phyloP scores from a whole-genome alignment of 2,113 vertebrate genomes.

The Semicossyphus pulcher region DNA sequence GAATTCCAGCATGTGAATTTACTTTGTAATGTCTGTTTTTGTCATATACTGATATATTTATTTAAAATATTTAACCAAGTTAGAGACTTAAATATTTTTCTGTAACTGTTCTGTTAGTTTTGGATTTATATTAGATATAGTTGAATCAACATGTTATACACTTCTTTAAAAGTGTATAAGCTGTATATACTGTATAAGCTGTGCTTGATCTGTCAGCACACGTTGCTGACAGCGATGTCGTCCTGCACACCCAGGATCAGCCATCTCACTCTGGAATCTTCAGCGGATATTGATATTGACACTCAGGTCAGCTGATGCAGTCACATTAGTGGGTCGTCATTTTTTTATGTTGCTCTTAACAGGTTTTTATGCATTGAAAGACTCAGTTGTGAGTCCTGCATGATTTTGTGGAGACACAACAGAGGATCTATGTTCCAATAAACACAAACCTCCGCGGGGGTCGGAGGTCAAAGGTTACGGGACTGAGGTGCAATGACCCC shows the following conservation, averaged over 20 bases:
- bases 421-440: constrained; percentile 62
- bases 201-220: constrained; percentile 4
- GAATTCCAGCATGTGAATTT: no score
- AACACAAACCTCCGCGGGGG: constrained; percentile 63
- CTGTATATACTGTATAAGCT: neutral
- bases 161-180: neutral
- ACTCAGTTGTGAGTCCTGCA: constrained; percentile 41
- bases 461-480: constrained; percentile 76
- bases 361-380: constrained; percentile 29
- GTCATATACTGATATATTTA: no score
- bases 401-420: constrained; percentile 36
- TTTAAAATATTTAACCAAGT: no score
- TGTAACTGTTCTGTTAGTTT: no score
- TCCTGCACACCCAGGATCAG: neutral
- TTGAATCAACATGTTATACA: neutral
- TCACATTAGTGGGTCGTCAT: constrained; percentile 1
- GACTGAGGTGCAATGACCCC: constrained; percentile 77
- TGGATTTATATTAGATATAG: no score
- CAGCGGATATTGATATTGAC: constrained; percentile 64
- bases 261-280: constrained; percentile 41
- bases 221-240: neutral
- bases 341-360: constrained; percentile 2
- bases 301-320: constrained; percentile 61
- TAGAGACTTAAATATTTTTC: no score
- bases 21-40: no score